These are phyloP conservation scores for Hoplostethus mediterraneus DNA, from an alignment of 2,797 vertebrate genomes.

Conservation along the genomic window DNA sequence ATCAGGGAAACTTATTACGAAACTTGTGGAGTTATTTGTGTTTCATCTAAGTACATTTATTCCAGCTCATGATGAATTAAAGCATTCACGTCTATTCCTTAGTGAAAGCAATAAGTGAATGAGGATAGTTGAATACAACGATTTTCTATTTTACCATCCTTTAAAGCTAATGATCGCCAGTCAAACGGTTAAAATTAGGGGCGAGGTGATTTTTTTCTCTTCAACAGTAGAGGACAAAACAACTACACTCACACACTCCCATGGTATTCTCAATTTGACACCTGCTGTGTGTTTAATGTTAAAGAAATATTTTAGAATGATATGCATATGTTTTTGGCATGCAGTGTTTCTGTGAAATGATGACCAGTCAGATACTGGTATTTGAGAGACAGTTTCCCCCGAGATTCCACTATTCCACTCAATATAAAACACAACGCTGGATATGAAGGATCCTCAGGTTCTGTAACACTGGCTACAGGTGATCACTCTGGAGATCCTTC, in stretches of 20 bases:
- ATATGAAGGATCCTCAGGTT: slow-evolving; percentile 18
- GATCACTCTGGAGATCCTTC: not conserved
- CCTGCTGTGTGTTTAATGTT: too few species aligned
- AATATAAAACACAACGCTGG: slow-evolving; percentile 13
- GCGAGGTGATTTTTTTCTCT: not conserved
- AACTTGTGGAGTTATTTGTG: not conserved
- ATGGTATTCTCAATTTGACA: too few species aligned
- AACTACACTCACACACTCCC: too few species aligned
- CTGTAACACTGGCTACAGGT: slow-evolving; percentile 35
- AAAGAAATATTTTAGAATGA: too few species aligned
- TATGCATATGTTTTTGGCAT: too few species aligned
- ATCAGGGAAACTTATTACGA: not conserved
- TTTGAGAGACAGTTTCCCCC: not conserved
- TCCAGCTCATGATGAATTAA: not conserved
- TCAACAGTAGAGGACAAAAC: slow-evolving; percentile 24
- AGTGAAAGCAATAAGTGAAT: too few species aligned
- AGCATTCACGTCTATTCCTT: not conserved
- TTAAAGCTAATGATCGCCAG: not conserved
- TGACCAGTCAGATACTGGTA: not conserved
- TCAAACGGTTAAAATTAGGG: slow-evolving; percentile 17
- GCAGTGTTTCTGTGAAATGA: too few species aligned
- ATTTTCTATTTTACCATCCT: slow-evolving; percentile 13
- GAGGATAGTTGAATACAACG: slow-evolving; percentile 20
- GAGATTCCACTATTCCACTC: not conserved
- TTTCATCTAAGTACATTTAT: not conserved